These are phyloP conservation scores for Phalacrocorax aristotelis DNA, from an alignment of 2,113 vertebrate genomes.

Conservation along the genomic window DNA sequence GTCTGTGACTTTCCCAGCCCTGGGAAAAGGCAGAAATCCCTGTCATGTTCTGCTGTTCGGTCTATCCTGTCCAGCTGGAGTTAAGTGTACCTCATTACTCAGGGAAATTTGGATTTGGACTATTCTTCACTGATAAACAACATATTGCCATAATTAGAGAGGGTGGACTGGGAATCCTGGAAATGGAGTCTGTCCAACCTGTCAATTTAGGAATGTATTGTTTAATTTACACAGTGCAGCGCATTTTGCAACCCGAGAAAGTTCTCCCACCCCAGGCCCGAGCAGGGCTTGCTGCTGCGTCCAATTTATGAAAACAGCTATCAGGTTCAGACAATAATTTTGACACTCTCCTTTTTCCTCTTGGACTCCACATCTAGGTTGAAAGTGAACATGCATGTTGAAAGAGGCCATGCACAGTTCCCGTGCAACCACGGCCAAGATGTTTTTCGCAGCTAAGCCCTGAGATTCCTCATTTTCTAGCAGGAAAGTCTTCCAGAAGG, in stretches of 20 bases:
- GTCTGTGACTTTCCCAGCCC: conserved; percentile 32
- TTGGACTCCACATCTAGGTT: not conserved
- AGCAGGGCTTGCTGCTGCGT: not conserved
- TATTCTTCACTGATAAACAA: conserved; percentile 57
- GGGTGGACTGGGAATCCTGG: conserved; percentile 53
- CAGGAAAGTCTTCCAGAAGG: not conserved
- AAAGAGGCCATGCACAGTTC: accelerated
- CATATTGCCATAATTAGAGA: conserved; percentile 66
- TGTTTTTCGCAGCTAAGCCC: not conserved
- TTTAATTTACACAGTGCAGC: conserved; percentile 36
- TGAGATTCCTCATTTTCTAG: not conserved
- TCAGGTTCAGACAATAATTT: not conserved
- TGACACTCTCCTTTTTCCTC: not conserved
- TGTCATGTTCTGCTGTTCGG: conserved; percentile 2
- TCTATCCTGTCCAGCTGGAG: conserved; percentile 61
- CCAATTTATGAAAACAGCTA: not conserved
- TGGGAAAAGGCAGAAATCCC: conserved; percentile 36
- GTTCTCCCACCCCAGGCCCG: not conserved
- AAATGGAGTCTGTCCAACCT: conserved; percentile 49
- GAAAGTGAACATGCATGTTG: not conserved
- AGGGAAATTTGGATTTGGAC: conserved; percentile 62
- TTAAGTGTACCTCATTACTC: conserved; percentile 58
- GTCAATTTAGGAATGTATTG: conserved; percentile 18
- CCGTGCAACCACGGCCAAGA: not conserved
- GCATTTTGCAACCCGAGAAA: conserved; percentile 22